These are phyloP conservation scores for Stomatorhinus walkeri DNA, from an alignment of 2,797 vertebrate genomes.

Conservation along the genomic window DNA sequence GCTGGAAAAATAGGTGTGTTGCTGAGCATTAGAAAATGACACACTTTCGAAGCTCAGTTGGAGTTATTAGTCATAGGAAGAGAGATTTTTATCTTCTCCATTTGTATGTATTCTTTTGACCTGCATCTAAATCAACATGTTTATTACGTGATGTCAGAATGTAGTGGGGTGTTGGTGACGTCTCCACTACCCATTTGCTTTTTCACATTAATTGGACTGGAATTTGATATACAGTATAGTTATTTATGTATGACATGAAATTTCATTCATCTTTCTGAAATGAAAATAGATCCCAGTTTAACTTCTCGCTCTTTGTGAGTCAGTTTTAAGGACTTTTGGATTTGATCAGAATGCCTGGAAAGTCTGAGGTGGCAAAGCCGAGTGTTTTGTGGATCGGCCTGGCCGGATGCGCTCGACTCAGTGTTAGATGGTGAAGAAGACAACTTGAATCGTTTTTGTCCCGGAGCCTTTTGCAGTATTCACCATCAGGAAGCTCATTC, in stretches of 20 bases:
- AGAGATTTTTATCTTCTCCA: neutral
- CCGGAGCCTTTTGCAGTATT: neutral
- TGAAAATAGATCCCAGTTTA: neutral
- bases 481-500: constrained; percentile 51
- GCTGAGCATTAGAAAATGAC: neutral
- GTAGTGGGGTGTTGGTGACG: neutral
- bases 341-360: neutral
- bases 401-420: neutral
- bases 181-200: neutral
- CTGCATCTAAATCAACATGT: neutral
- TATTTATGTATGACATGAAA: neutral
- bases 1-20: neutral
- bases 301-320: neutral
- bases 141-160: neutral
- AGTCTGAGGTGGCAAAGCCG: neutral
- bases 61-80: neutral
- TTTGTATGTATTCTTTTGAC: neutral
- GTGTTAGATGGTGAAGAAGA: neutral
- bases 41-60: neutral
- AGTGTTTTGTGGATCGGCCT: neutral
- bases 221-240: neutral
- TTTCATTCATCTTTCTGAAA: neutral
- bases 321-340: neutral
- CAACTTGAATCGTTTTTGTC: neutral
- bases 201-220: neutral